Evolutionary conservation across 2,888 invertebrate genomes (phyloP), one percentile per base, ranked within the genome.

Genomic region (Oligia fasciuncula): DNA sequence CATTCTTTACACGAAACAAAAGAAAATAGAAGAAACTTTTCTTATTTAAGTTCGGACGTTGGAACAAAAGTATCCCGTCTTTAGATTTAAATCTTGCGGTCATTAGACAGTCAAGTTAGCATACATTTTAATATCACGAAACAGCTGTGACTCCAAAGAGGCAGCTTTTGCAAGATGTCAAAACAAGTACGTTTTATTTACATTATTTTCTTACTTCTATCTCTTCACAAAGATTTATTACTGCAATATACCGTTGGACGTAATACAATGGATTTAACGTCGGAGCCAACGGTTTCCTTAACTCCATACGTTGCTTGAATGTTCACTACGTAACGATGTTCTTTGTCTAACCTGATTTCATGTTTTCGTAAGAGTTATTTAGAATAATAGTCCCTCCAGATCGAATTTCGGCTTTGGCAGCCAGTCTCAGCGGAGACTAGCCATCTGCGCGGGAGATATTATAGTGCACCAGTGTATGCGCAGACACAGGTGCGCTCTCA

Each of bases 91-190:
- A 95, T 94, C 92, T 94, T 87, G 92, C 79, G 93, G 94, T 94
- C 95, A 95, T 95, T 95, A 94, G 93, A 93, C 91, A 92, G 92
- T 91, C 90, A 90, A 93, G 92, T 94, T 94, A 92, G 93, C 94
- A 95, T 95, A 94, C 92, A 95, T 95, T 95, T 95, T 94, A 94
- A 95, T 95, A 95, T 93, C 91, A 84, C 84, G 90, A 89, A 93
- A 93, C 95, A 94, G 93, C 94, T 95, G 94, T 86, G 91, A 84
- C 91, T 89, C 82, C 85, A 89, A 86, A 90, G 91, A 89, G 90
- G 89, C 87, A 89, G 89, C 89, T 91, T 91, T 90, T 89, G 90
- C 88, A 91, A 91, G 89, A 94, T 92, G 92, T 94, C 94, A 94
- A 93, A 94, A 94, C 91, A 92, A 93, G 90, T 91, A 91, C 91